Evolutionary conservation across 2,888 invertebrate genomes (phyloP).

Genomic region (Apodemia mormo): DNA sequence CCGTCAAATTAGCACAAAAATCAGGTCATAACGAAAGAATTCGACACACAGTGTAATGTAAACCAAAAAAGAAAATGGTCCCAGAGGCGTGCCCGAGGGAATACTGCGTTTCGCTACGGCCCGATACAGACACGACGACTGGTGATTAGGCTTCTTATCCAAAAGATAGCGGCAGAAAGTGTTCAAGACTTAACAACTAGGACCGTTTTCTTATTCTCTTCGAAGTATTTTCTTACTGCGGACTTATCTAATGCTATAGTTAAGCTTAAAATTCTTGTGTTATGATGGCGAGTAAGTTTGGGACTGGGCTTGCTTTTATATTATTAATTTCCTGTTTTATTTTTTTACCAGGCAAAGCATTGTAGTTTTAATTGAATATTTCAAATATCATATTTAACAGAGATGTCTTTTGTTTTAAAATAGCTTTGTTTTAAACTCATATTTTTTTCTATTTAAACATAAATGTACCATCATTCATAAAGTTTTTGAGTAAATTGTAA

Average conservation of each 20-base stretch:
- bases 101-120: slow-evolving; percentile 69
- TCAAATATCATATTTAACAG: not conserved
- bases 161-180: slow-evolving; percentile 80
- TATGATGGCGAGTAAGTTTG: slow-evolving; percentile 43
- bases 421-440: too few species aligned
- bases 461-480: too few species aligned
- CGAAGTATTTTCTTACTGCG: slow-evolving; percentile 73
- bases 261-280: slow-evolving; percentile 73
- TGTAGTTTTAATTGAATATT: not conserved
- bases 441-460: too few species aligned
- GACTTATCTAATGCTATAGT: slow-evolving; percentile 74
- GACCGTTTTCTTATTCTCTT: slow-evolving; percentile 79
- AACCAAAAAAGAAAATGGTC: slow-evolving; percentile 81
- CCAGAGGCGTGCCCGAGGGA: slow-evolving; percentile 78
- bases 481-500: too few species aligned
- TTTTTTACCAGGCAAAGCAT: not conserved
- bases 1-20: slow-evolving; percentile 69
- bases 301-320: not conserved
- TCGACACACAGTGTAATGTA: slow-evolving; percentile 79
- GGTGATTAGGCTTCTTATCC: slow-evolving; percentile 82
- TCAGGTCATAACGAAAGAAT: slow-evolving; percentile 74
- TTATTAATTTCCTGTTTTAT: not conserved
- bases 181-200: slow-evolving; percentile 82
- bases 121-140: slow-evolving; percentile 80
- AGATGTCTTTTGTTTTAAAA: too few species aligned